Base-by-base conservation (phyloP, 2,113 vertebrate species). In the Rynchops niger region DNA sequence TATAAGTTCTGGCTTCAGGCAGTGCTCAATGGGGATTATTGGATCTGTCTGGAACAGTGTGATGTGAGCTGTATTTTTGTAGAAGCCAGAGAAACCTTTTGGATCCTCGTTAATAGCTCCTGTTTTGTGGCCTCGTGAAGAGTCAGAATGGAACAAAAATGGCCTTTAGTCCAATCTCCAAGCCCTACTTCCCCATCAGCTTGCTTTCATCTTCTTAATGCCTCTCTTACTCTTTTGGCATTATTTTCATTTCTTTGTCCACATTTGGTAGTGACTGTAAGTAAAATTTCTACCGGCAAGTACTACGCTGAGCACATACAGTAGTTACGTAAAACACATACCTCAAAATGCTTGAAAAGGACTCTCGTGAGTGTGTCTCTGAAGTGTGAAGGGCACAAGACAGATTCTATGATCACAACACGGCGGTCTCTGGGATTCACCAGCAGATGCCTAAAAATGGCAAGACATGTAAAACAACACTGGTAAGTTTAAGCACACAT, bases 301-400 rank as follows among this genome's bases (percentile, higher is more conserved):
- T 7, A 45, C 53, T 56, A 26, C 0, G 1, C 43, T 26, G 34
- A 80, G 40, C 49, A 50, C 1, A 9, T 7, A 2, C 36, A 40
- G 16, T 2, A 61, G n/a, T 40, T 43, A 15, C 0, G 6, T 32
- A 38, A n/a, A 85, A 34, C 25, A 49, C 1, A 1, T 97, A 99
- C 99, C 99, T 99, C 99, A 98, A 99, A 99, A 95, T 99, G 99
- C 93, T 99, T 99, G 98, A 99, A 99, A 85, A 99, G 99, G 95
- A 99, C 99, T 73, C 98, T 99, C 61, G 99, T 99, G 89, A 99
- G 99, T 0, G 99, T 99, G 96, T 99, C 99, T 95, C 99, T 99
- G 98, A 99, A 99, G 98, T 99, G 99, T 9, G 99, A 99, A 19
- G 99, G 99, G 91, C 99, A 99, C 73, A 99, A 98, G 58, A 99